Percentiles rank a stretch among this genome's conserved stretches.
Evolutionary conservation across 2,888 invertebrate genomes (phyloP).

Genomic region (Synanthedon myopaeformis): DNA sequence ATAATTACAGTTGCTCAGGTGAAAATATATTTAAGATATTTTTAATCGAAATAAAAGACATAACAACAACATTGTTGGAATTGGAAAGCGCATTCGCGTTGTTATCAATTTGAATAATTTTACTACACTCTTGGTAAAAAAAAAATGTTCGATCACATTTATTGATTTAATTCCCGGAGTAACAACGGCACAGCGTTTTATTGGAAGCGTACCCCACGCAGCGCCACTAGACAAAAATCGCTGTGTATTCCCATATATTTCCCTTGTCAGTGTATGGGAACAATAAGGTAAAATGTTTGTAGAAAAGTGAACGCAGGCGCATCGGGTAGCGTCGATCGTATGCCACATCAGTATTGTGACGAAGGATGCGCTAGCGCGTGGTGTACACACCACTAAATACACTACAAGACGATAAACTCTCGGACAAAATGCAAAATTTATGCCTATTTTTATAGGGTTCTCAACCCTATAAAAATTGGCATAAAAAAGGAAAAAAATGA

Average conservation of each 20-base stretch:
- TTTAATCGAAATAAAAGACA: background rate
- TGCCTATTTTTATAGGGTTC: too few species aligned
- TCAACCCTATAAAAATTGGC: too few species aligned
- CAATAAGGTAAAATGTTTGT: slow-evolving; percentile 52
- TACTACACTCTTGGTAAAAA: background rate
- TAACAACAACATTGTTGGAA: background rate
- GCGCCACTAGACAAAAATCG: slow-evolving; percentile 63
- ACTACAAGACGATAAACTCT: too few species aligned
- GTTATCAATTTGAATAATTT: background rate
- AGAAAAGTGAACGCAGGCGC: slow-evolving; percentile 54
- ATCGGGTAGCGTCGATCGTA: slow-evolving; percentile 43
- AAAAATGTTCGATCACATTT: slow-evolving; percentile 6
- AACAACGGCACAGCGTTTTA: slow-evolving; percentile 21
- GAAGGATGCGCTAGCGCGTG: slow-evolving; percentile 4
- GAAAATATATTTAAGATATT: too few species aligned
- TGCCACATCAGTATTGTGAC: slow-evolving; percentile 36
- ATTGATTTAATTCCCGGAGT: slow-evolving; percentile 8
- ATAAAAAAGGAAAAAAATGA: too few species aligned
- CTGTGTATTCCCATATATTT: slow-evolving; percentile 54
- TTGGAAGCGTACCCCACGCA: slow-evolving; percentile 48
- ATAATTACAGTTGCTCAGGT: too few species aligned
- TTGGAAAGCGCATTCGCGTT: background rate
- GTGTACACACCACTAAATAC: too few species aligned
- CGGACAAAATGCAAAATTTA: too few species aligned
- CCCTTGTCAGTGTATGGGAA: slow-evolving; percentile 42